Base-by-base conservation (phyloP, 1,140 invertebrate genomes). In the Bursaphelenchus mucronatus region DNA sequence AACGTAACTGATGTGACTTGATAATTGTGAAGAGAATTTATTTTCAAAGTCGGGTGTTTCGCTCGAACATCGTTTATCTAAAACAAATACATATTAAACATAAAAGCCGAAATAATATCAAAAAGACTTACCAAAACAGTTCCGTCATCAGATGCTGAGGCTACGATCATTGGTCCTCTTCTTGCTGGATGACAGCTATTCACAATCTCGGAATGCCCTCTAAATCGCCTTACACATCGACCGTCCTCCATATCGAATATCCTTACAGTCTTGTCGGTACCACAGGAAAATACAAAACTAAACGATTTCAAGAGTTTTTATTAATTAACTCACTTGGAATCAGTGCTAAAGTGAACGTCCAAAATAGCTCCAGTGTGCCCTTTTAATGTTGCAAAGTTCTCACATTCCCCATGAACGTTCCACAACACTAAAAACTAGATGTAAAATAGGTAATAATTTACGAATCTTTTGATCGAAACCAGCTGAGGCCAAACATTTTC, bases 391-490 rank as follows among this genome's bases (percentile, higher is more conserved):
- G 90, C 90, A 68, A 95, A 88, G 83, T 97, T 99, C 76, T 98
- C 93, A 85, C 94, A 98, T 80, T 99, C 93, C 5, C 91, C 94
- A 83, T 94, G 95, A 3, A 94, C 90, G 83, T 90, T 93, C 96
- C 96, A 99, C 70, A 98, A 85, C 82, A 90, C 92, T 95, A 80
- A 61, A 86, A 85, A 69, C 47, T 69, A 61, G 59, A 40, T 66
- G 59, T 54, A 47, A 58, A 55, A 64, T 41, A 53, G 64, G 52
- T 17, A 64, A 52, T 54, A 66, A 87, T 89, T 88, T 86, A 95
- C 93, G 92, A 69, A 99, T 94, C 84, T 92, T 88, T 81, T 93
- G 85, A 81, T 99, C 96, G 82, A 92, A 94, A n/a, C 95, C 96
- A 44, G 90, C 89, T 0, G 93, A 94, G 8, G 92, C 91, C 19